Conservation (phyloP, 2,888 invertebrate species). For the Trachelus tabidus region DNA sequence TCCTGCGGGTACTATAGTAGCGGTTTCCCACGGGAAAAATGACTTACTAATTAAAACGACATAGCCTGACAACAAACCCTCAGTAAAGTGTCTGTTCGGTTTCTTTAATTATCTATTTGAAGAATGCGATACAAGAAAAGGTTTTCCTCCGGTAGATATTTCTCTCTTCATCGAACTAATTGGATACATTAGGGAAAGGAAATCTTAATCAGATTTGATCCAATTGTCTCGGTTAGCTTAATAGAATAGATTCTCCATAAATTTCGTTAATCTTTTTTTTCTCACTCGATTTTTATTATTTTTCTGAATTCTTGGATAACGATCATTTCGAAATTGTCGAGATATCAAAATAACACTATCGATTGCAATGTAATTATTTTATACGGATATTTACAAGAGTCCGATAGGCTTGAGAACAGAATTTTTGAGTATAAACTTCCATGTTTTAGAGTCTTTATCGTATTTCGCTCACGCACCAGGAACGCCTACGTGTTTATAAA, state of each 20-base stretch:
- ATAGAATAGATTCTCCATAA: not conserved
- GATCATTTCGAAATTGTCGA: not conserved
- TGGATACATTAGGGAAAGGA: not conserved
- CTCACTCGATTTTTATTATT: not conserved
- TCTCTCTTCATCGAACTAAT: not conserved
- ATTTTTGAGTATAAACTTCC: not conserved
- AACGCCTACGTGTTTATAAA: not conserved
- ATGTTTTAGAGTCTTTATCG: not conserved
- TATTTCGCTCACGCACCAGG: constrained; percentile 11
- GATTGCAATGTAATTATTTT: not conserved
- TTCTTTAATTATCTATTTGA: not conserved
- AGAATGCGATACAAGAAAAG: not conserved
- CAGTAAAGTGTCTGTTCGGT: not conserved
- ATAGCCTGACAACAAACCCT: not conserved
- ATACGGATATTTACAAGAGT: not conserved
- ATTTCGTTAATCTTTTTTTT: not conserved
- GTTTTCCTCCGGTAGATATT: not conserved
- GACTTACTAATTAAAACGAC: constrained; percentile 37
- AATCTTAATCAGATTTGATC: not conserved
- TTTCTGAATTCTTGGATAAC: not conserved
- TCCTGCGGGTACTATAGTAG: constrained; percentile 20
- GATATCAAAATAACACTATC: not conserved
- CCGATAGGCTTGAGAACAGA: not conserved
- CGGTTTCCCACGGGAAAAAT: constrained; percentile 56
- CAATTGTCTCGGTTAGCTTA: not conserved